Percentiles rank a stretch among this genome's conserved stretches.
Evolutionary conservation across 2,888 invertebrate species (phyloP).

Genomic region (Unio pictorum): DNA sequence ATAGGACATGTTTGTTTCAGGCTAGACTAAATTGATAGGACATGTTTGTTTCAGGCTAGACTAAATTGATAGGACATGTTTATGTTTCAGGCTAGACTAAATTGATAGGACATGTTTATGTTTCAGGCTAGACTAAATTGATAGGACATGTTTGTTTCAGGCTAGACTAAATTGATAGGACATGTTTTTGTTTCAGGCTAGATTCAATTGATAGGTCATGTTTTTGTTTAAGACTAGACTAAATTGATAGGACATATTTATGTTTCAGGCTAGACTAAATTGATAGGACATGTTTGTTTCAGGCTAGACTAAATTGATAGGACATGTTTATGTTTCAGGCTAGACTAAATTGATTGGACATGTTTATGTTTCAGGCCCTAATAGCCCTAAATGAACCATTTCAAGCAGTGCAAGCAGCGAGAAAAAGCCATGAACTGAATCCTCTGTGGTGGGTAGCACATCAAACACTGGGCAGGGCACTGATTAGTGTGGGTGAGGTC

Average conservation of each 20-base stretch:
- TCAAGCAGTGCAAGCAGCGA: conserved; percentile 66
- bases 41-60: too few relatives aligned
- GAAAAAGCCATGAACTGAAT: conserved; percentile 62
- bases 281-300: too few relatives aligned
- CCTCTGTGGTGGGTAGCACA: conserved; percentile 71
- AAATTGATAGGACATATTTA: background rate
- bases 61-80: background rate
- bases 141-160: too few relatives aligned
- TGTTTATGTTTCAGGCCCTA: conserved; percentile 54
- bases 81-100: background rate
- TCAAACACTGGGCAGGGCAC: conserved; percentile 71
- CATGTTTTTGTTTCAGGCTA: too few relatives aligned
- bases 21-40: background rate
- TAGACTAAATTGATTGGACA: background rate
- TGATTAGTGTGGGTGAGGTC: conserved; percentile 71
- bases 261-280: background rate
- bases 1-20: too few relatives aligned
- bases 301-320: background rate
- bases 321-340: too few relatives aligned
- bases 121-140: background rate
- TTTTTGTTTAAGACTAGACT: too few relatives aligned
- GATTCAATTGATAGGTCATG: too few relatives aligned
- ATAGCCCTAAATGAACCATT: conserved; percentile 63
- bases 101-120: background rate
- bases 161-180: background rate